Evolutionary conservation across 2,113 vertebrate genomes (phyloP).

Genomic region (Tetrao urogallus): DNA sequence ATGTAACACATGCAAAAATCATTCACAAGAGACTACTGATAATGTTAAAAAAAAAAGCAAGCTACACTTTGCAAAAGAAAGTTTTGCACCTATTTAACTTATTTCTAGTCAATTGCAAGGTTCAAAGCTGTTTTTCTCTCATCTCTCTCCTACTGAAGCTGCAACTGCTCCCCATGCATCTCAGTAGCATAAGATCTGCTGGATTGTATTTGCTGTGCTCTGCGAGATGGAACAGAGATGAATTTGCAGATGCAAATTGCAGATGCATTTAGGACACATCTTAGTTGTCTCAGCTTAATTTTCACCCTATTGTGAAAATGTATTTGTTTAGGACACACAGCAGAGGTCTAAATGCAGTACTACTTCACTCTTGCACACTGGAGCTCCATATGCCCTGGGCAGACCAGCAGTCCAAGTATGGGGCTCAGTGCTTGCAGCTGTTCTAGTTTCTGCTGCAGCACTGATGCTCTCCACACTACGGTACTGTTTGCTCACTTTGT

Average conservation of each 20-base stretch:
- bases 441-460: not conserved
- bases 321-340: not conserved
- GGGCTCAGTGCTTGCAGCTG: no score
- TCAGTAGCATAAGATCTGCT: not conserved
- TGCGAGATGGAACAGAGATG: not conserved
- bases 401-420: no score
- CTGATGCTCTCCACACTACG: rapidly evolving
- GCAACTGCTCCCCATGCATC: rapidly evolving
- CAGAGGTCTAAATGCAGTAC: not conserved
- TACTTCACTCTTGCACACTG: not conserved
- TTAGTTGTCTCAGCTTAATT: not conserved
- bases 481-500: no score
- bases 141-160: not conserved
- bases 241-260: not conserved
- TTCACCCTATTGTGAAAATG: not conserved
- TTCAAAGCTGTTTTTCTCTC: not conserved
- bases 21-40: not conserved
- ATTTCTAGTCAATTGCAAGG: not conserved
- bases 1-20: not conserved
- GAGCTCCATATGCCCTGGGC: not conserved
- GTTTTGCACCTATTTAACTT: not conserved
- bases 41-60: not conserved
- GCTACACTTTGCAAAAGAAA: not conserved
- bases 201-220: rapidly evolving
- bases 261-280: no score